These are phyloP conservation scores for Micromussa lordhowensis DNA, from an alignment of 92 coral and sea anemone species.

Conservation along the genomic window DNA sequence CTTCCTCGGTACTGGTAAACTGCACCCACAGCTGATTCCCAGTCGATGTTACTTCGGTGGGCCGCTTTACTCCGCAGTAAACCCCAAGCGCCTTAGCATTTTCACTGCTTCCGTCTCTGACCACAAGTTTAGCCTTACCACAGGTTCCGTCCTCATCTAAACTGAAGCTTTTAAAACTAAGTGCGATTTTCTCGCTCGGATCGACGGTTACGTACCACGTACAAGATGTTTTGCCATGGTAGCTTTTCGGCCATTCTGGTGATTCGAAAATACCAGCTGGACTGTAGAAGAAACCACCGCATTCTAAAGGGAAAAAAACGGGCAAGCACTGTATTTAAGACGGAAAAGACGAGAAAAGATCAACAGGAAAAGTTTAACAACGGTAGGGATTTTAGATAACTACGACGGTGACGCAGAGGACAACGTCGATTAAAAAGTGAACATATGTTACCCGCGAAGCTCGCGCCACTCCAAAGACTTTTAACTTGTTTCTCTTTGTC, in stretches of 20 bases:
- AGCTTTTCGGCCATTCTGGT: conserved; percentile 82
- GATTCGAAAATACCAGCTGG: conserved; percentile 72
- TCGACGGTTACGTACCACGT: conserved; percentile 72
- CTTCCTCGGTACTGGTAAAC: conserved; percentile 65
- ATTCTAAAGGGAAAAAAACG: not conserved
- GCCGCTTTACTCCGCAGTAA: conserved; percentile 78
- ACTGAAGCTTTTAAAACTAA: conserved; percentile 69
- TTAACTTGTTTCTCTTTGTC: too few relatives aligned
- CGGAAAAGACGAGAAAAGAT: too few relatives aligned
- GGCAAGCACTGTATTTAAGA: too few relatives aligned
- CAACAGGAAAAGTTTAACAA: too few relatives aligned
- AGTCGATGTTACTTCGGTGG: conserved; percentile 57
- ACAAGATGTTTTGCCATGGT: conserved; percentile 72
- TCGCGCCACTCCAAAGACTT: too few relatives aligned
- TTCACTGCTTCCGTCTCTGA: conserved; percentile 65
- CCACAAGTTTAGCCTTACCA: conserved; percentile 68
- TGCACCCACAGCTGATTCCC: conserved; percentile 67
- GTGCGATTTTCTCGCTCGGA: conserved; percentile 61
- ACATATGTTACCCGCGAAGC: too few relatives aligned
- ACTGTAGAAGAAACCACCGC: conserved; percentile 72
- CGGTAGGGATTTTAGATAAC: too few relatives aligned
- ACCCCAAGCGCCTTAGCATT: conserved; percentile 64
- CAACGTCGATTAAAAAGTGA: too few relatives aligned
- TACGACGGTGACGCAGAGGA: too few relatives aligned
- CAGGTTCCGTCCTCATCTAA: conserved; percentile 74